Evolutionary conservation across 2,797 vertebrate species (phyloP), one percentile per base, ranked within the genome.

Genomic region (Borostomias antarcticus): DNA sequence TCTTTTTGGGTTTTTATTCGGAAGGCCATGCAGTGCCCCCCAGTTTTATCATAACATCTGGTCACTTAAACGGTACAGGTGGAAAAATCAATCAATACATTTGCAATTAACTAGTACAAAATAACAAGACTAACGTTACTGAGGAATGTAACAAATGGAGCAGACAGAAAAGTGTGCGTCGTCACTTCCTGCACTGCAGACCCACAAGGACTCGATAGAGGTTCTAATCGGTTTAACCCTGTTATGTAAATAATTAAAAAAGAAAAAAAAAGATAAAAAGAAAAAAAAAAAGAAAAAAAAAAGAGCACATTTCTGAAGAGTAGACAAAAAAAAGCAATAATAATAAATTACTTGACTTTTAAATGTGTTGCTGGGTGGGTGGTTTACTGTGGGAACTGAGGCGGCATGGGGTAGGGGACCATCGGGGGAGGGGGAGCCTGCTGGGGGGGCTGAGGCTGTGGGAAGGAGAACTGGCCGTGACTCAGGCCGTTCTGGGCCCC

Each of bases 41-140:
- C 89, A 66, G 86, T 88, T 89, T 89, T 90, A 95, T 92, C 91
- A 93, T 64, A 85, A 88, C 92, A 93, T 92, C 92, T n/a, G n/a
- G n/a, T 94, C 93, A 96, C 93, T 93, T 95, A 80, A 89, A 95
- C 90, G 93, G 93, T 89, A 89, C 83, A 89, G 90, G 92, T 89
- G 91, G 92, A 93, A 94, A 94, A 94, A 82, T 72, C 91, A 94
- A 92, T 86, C 91, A 94, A 92, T 86, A 90, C 79, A 77, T 87
- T 89, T 94, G 92, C 86, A 93, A 94, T 95, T 93, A 94, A 92
- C 94, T 95, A 95, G 93, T 98, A 98, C 95, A 98, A 98, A 98
- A 95, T 73, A 61, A 63, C 68, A 76, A 76, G 85, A 86, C 83
- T 87, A 82, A 89, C 71, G 70, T 86, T 82, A 86, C 82, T 30